Evolutionary conservation across 2,113 vertebrate species (phyloP).

Genomic region (Cathartes aura): DNA sequence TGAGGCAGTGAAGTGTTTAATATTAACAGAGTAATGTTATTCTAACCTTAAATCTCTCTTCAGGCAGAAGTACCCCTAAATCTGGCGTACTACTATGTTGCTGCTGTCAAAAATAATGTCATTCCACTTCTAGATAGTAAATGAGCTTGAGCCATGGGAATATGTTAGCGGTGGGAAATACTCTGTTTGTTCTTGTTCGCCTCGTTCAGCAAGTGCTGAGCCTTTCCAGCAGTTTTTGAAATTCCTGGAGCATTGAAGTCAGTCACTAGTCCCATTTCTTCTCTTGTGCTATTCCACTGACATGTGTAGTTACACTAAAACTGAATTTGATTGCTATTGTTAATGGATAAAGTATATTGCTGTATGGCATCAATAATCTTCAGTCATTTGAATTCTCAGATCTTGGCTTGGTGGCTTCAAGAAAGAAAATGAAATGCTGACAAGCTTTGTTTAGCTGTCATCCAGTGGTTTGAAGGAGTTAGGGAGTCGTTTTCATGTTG

Average conservation of each 20-base stretch:
- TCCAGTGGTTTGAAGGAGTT: neutral
- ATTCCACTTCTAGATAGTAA: neutral
- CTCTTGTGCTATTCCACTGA: neutral
- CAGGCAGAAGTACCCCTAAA: neutral
- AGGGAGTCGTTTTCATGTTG: neutral
- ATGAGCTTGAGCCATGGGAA: neutral
- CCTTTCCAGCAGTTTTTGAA: neutral
- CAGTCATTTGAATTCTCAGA: neutral
- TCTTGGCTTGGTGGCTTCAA: neutral
- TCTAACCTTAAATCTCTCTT: constrained; percentile 5
- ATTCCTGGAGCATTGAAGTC: neutral
- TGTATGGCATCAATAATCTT: neutral
- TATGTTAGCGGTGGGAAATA: neutral
- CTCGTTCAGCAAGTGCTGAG: neutral
- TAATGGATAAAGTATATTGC: neutral
- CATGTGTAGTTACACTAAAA: neutral
- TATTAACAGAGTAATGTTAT: neutral
- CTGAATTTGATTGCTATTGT: neutral
- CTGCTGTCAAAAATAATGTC: neutral
- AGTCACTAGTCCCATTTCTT: neutral
- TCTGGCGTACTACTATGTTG: neutral
- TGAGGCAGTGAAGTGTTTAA: neutral
- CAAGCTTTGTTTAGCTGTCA: neutral
- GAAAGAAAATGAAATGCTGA: neutral
- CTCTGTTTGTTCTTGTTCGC: neutral